Conservation (phyloP, 1,140 invertebrate species). For the Camponotus vicinus region DNA sequence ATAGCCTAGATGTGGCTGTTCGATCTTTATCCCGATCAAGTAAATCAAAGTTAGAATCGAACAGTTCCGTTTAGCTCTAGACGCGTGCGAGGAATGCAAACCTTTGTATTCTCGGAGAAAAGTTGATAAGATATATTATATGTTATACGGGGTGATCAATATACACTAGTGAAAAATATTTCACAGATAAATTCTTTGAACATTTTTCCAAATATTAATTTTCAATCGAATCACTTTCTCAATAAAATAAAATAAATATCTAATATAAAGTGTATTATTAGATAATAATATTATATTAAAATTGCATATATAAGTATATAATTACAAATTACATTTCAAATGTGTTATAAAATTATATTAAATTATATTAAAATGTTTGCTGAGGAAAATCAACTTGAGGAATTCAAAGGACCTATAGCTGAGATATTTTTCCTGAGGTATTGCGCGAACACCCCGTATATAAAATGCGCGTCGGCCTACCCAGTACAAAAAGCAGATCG, state of each 20-base stretch:
- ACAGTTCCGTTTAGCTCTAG: constrained; percentile 6
- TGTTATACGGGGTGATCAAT: neutral
- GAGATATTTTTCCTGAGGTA: constrained; percentile 1
- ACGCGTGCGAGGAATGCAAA: constrained; percentile 27
- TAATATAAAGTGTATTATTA: neutral
- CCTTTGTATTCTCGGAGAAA: constrained; percentile 20
- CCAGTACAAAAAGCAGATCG: constrained; percentile 83
- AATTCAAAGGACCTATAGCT: neutral
- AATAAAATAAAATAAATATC: neutral
- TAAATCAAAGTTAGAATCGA: constrained; percentile 23
- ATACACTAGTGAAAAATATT: neutral
- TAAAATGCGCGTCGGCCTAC: constrained; percentile 79
- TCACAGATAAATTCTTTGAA: neutral
- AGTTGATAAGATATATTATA: constrained; percentile 49
- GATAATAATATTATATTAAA: neutral
- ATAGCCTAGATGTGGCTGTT: neutral
- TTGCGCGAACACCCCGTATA: constrained; percentile 30
- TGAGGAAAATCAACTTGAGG: neutral
- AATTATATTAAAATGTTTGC: too few relatives aligned
- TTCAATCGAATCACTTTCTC: neutral
- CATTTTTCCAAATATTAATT: neutral
- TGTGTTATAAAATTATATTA: too few relatives aligned
- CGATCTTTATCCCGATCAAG: neutral
- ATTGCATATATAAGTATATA: neutral
- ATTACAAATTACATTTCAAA: too few relatives aligned